Percentiles rank a stretch among this genome's conserved stretches.
These are phyloP conservation scores for Pegoplata infirma DNA, from an alignment of 2,888 invertebrate genomes.

Conservation along the genomic window DNA sequence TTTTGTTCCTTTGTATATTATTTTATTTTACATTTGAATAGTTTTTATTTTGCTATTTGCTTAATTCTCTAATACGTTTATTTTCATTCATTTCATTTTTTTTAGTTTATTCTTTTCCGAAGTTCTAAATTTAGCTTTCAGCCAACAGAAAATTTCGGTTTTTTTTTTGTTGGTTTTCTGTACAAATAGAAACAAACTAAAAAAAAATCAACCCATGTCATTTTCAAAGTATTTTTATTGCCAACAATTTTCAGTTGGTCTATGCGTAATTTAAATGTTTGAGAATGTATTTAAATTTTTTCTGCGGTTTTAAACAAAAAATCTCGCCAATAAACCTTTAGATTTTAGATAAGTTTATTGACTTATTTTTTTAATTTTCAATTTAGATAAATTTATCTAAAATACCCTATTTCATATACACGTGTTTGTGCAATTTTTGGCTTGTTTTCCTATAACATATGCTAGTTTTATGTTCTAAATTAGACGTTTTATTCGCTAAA, in stretches of 20 bases:
- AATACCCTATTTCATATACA: too few species aligned
- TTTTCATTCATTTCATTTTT: constrained; percentile 25
- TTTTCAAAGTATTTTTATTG: constrained; percentile 44
- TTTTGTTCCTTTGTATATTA: neutral
- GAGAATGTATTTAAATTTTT: constrained; percentile 5
- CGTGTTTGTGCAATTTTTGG: too few species aligned
- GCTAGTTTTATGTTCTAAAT: too few species aligned
- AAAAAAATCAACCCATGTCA: constrained; percentile 16
- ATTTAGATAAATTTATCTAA: too few species aligned
- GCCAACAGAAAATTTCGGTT: constrained; percentile 50
- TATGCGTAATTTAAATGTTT: constrained; percentile 24
- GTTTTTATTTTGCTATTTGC: constrained; percentile 8
- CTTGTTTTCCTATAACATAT: too few species aligned
- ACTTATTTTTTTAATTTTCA: too few species aligned
- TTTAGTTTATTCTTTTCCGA: constrained; percentile 47
- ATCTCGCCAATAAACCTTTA: constrained; percentile 46
- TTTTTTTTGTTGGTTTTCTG: constrained; percentile 16
- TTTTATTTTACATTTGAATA: constrained; percentile 17
- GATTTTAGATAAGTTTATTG: constrained; percentile 49
- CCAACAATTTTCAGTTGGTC: constrained; percentile 42
- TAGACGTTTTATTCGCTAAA: too few species aligned
- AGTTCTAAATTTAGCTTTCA: constrained; percentile 58
- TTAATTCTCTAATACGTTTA: constrained; percentile 5
- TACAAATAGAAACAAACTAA: neutral
- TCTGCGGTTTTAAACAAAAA: constrained; percentile 26